Evolutionary conservation across 2,113 vertebrate genomes (phyloP).

Genomic region (Ifrita kowaldi): DNA sequence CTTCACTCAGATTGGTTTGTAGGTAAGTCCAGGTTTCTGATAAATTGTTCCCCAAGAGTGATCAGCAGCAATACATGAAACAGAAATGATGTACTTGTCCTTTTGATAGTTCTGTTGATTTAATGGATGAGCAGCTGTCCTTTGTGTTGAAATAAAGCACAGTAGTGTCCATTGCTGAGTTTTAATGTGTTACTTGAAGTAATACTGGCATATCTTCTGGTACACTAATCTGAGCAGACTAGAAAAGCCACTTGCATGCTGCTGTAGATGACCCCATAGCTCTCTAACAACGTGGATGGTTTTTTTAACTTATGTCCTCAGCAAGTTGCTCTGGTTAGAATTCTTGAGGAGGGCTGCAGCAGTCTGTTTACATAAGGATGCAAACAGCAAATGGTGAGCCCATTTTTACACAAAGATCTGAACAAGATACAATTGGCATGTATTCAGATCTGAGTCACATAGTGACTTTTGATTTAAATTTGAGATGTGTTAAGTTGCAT

Average conservation of each 20-base stretch:
- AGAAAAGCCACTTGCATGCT: slow-evolving; percentile 65
- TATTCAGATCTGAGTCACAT: slow-evolving; percentile 27
- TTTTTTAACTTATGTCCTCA: not conserved
- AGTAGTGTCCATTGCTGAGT: slow-evolving; percentile 63
- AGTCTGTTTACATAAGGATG: not conserved
- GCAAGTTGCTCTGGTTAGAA: not conserved
- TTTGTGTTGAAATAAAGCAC: slow-evolving; percentile 71
- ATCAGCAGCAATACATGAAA: slow-evolving; percentile 49
- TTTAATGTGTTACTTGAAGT: slow-evolving; percentile 68
- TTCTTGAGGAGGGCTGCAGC: not conserved
- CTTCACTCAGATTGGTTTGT: slow-evolving; percentile 37
- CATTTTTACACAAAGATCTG: slow-evolving; percentile 35
- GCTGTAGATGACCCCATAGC: slow-evolving; percentile 35
- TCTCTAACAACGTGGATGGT: slow-evolving; percentile 26
- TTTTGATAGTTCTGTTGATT: slow-evolving; percentile 49
- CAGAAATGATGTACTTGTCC: slow-evolving; percentile 19
- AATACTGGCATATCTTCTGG: slow-evolving; percentile 67
- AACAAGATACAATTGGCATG: slow-evolving; percentile 34
- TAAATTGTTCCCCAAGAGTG: slow-evolving; percentile 45
- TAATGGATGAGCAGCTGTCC: slow-evolving; percentile 63
- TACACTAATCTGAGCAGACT: slow-evolving; percentile 68
- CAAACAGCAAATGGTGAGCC: not conserved
- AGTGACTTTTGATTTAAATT: slow-evolving; percentile 46
- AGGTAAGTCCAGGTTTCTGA: slow-evolving; percentile 54
- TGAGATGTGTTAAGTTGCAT: slow-evolving; percentile 22